phyloP scores from a whole-genome alignment of 1,140 invertebrate species.

The Drosophila miranda region DNA sequence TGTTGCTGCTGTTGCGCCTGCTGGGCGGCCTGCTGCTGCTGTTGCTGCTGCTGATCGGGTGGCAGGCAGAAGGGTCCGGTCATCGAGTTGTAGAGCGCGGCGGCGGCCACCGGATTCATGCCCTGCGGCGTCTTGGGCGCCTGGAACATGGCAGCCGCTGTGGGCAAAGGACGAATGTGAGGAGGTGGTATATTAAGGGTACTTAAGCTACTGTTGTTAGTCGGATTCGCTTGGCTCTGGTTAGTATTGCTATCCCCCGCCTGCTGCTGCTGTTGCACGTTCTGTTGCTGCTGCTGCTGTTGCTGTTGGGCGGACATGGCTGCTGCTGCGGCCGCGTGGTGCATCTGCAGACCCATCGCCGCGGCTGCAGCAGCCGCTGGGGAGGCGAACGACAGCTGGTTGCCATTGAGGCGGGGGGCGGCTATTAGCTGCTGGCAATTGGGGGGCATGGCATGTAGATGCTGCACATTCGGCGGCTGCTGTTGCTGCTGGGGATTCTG shows the following conservation, averaged over 20 bases:
- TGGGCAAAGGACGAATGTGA: slow-evolving; percentile 87
- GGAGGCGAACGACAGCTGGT: slow-evolving; percentile 75
- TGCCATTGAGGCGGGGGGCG: slow-evolving; percentile 76
- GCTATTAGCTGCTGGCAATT: slow-evolving; percentile 78
- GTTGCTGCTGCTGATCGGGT: slow-evolving; percentile 76
- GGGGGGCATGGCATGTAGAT: slow-evolving; percentile 26
- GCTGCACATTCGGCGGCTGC: slow-evolving; percentile 35
- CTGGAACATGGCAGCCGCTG: slow-evolving; percentile 89
- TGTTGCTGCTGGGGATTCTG: slow-evolving; percentile 51
- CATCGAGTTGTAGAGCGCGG: slow-evolving; percentile 85
- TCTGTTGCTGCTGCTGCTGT: slow-evolving; percentile 58
- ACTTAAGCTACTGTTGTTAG: slow-evolving; percentile 82
- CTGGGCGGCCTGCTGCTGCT: slow-evolving; percentile 36
- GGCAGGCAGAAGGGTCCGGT: slow-evolving; percentile 86
- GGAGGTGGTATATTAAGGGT: slow-evolving; percentile 85
- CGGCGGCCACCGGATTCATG: slow-evolving; percentile 86
- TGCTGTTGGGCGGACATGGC: slow-evolving; percentile 74
- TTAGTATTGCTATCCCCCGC: slow-evolving; percentile 47
- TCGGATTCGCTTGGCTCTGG: slow-evolving; percentile 56
- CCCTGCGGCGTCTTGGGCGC: slow-evolving; percentile 89
- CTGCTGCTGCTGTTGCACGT: slow-evolving; percentile 29
- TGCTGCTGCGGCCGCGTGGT: slow-evolving; percentile 78
- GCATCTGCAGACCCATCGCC: slow-evolving; percentile 80
- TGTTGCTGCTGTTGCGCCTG: slow-evolving; percentile 81
- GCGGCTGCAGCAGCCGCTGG: slow-evolving; percentile 79